Evolutionary conservation across 2,888 invertebrate genomes (phyloP).

Genomic region (Epinotia nisella): DNA sequence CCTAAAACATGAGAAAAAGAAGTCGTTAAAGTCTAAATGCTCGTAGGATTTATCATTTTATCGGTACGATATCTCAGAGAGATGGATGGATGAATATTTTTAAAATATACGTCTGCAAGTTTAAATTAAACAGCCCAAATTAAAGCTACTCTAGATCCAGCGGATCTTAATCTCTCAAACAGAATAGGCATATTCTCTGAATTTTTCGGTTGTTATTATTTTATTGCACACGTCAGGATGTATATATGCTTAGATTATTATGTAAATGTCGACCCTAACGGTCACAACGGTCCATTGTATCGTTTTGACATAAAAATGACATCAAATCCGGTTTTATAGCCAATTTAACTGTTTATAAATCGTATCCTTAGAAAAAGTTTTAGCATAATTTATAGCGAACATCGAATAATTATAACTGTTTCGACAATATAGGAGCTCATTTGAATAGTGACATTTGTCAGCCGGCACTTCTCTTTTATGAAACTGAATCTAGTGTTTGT

Average conservation of each 20-base stretch:
- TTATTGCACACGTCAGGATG: not conserved
- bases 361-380: constrained; percentile 36
- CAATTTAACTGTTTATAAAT: constrained; percentile 47
- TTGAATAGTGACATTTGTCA: constrained; percentile 41
- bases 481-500: constrained; percentile 20
- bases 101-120: not conserved
- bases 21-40: not conserved
- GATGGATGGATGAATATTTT: not conserved
- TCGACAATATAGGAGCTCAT: constrained; percentile 28
- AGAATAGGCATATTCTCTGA: not conserved
- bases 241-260: constrained; percentile 49
- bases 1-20: not conserved
- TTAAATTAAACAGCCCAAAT: constrained; percentile 1
- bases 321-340: constrained; percentile 46
- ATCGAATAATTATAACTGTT: constrained; percentile 44
- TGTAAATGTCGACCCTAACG: constrained; percentile 63
- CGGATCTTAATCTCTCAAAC: not conserved
- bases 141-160: not conserved
- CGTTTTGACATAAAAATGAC: constrained; percentile 56
- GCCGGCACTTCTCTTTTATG: constrained; percentile 21
- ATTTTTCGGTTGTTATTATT: not conserved
- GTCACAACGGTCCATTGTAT: constrained; percentile 56
- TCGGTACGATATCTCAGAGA: not conserved
- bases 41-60: not conserved
- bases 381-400: constrained; percentile 45